phyloP scores from a whole-genome alignment of 2,888 invertebrate species.

The Trachelus iudaicus region DNA sequence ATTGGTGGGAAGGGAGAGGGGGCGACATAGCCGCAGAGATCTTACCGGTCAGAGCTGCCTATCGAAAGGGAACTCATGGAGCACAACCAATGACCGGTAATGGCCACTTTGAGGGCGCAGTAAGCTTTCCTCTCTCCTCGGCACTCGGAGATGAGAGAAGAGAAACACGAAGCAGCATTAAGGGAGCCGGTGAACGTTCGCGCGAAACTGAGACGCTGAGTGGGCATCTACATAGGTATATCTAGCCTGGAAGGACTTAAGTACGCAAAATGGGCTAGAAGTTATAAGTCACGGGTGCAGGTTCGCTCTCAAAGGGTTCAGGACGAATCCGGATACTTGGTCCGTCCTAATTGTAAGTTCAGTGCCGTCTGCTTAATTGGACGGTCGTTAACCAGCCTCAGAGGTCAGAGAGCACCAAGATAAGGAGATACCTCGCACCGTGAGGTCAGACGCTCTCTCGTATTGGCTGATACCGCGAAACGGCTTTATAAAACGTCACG shows the following conservation, averaged over 20 bases:
- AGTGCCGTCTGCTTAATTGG: background rate
- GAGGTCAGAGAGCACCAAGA: background rate
- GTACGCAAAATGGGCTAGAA: background rate
- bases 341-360: background rate
- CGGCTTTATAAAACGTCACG: background rate
- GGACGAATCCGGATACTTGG: conserved; percentile 7
- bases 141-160: background rate
- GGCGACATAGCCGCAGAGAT: background rate
- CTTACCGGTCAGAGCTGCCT: background rate
- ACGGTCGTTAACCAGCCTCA: background rate
- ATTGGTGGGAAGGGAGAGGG: conserved; percentile 1
- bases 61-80: background rate
- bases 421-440: background rate
- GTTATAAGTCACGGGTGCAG: background rate
- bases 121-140: background rate
- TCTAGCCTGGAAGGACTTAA: background rate
- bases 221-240: background rate
- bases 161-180: background rate
- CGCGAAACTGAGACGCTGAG: background rate
- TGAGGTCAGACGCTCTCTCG: background rate
- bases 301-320: conserved; percentile 44
- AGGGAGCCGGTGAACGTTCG: background rate
- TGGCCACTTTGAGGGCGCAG: conserved; percentile 60
- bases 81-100: conserved; percentile 45
- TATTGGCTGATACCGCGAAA: background rate